phyloP scores from a whole-genome alignment of 2,797 vertebrate genomes.

The Tamandua tetradactyla region DNA sequence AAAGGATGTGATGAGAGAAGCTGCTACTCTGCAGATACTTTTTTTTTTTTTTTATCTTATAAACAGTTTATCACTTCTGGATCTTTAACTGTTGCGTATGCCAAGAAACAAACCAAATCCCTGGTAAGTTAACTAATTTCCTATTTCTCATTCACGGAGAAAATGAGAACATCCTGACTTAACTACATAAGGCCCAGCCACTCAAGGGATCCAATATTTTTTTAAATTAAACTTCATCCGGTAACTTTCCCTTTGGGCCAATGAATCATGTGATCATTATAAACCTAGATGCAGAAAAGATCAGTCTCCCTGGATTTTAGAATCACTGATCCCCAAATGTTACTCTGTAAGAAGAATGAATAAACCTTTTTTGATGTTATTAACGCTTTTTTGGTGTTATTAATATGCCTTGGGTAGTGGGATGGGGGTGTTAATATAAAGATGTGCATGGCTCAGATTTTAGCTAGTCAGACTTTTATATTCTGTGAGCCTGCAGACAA shows the following conservation, averaged over 20 bases:
- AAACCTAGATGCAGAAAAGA: neutral
- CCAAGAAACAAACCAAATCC: neutral
- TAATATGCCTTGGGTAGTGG: neutral
- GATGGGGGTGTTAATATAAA: neutral
- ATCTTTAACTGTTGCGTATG: neutral
- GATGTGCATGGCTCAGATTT: neutral
- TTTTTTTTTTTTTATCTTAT: conserved; percentile 8
- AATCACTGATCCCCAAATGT: no score
- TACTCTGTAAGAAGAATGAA: neutral
- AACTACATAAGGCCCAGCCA: neutral
- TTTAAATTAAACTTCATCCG: neutral
- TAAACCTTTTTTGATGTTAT: neutral
- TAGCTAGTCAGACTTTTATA: neutral
- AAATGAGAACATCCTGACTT: neutral
- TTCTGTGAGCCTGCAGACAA: neutral
- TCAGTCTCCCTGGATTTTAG: neutral
- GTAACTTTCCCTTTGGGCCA: neutral
- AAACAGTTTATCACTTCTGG: neutral
- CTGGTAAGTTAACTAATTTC: neutral
- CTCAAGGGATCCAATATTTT: neutral
- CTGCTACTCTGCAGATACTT: neutral
- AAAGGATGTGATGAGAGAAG: neutral
- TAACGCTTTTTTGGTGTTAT: neutral
- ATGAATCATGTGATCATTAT: neutral
- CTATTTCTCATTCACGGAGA: neutral